A percentile compares a stretch with the other conserved stretches of the same genome.
These are phyloP conservation scores for Papilio elwesi DNA, from an alignment of 2,888 invertebrate genomes.

Conservation along the genomic window DNA sequence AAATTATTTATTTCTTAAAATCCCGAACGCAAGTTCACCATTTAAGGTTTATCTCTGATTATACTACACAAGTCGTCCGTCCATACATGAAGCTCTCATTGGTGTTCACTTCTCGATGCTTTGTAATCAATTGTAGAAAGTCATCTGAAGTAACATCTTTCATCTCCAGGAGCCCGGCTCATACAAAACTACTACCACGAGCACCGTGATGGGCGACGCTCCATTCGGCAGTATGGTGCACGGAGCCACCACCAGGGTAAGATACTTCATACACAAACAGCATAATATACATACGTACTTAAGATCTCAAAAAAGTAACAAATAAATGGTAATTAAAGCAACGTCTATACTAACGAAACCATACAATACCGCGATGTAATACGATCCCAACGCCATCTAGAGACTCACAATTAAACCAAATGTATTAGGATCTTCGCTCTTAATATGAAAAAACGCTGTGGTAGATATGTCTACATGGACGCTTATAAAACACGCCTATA, in stretches of 20 bases:
- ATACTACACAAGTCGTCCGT: no score
- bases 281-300: background rate
- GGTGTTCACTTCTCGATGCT: no score
- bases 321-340: no score
- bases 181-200: conserved; percentile 72
- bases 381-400: background rate
- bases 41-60: no score
- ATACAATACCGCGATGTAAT: background rate
- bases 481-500: no score
- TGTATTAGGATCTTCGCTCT: no score
- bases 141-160: background rate
- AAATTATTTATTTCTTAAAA: no score
- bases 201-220: conserved; percentile 72
- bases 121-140: background rate
- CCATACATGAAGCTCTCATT: no score
- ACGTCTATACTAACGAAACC: no score
- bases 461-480: no score
- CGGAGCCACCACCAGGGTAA: conserved; percentile 67
- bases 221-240: conserved; percentile 77
- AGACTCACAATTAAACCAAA: background rate
- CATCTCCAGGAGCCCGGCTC: conserved; percentile 70
- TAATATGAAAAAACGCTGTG: no score
- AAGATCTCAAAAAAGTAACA: background rate
- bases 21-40: no score
- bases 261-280: conserved; percentile 35